phyloP scores from a whole-genome alignment of 2,888 invertebrate genomes.

The Drosophila paranaensis region DNA sequence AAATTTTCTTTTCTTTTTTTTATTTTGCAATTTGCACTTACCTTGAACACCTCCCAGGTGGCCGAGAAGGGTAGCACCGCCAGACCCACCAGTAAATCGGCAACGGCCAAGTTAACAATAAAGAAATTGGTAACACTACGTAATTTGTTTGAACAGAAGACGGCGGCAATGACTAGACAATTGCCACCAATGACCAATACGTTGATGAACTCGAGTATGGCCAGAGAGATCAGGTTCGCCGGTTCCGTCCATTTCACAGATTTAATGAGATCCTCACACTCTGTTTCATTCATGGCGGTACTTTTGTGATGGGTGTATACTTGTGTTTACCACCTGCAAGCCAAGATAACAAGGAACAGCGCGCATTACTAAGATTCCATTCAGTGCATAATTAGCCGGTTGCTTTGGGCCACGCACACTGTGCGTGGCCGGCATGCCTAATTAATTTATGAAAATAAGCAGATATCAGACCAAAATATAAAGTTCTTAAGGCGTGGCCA shows the following conservation, averaged over 20 bases:
- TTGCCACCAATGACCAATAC: constrained; percentile 95
- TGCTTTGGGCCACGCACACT: constrained; percentile 4
- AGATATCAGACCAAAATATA: constrained; percentile 8
- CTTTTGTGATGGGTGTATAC: constrained; percentile 81
- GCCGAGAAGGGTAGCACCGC: constrained; percentile 98
- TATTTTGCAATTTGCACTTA: constrained; percentile 81
- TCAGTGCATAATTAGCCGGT: constrained; percentile 43
- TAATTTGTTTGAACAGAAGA: constrained; percentile 95
- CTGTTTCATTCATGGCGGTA: constrained; percentile 91
- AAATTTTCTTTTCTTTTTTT: background rate
- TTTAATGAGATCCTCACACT: constrained; percentile 92
- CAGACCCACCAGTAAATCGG: constrained; percentile 97
- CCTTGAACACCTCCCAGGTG: constrained; percentile 96
- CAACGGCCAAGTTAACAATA: constrained; percentile 98
- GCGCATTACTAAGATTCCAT: constrained; percentile 11
- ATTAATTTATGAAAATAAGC: constrained; percentile 68
- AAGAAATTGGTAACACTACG: constrained; percentile 98
- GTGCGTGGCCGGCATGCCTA: constrained; percentile 55
- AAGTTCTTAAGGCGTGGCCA: background rate
- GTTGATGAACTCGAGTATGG: constrained; percentile 92
- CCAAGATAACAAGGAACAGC: constrained; percentile 22
- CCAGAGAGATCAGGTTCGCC: constrained; percentile 90
- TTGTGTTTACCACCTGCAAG: constrained; percentile 83
- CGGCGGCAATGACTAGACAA: constrained; percentile 96
- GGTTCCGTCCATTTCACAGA: constrained; percentile 94